phyloP scores from a whole-genome alignment of 2,888 invertebrate species.

The Drosophila borealis region DNA sequence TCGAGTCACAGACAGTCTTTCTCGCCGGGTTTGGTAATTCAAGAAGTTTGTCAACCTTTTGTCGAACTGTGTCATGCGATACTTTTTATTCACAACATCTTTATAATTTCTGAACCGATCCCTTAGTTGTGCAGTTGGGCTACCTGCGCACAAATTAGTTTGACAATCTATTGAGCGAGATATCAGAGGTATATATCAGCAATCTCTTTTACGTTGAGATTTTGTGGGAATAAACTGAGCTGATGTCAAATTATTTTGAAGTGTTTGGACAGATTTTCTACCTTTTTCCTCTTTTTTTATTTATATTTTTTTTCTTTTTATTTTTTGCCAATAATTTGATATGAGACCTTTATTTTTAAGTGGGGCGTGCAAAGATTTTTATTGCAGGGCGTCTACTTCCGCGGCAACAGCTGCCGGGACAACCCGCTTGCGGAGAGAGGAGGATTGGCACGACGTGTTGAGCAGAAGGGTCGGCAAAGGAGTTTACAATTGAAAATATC shows the following conservation, averaged over 20 bases:
- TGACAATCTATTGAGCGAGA: conserved; percentile 68
- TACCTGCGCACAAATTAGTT: conserved; percentile 76
- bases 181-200: conserved; percentile 31
- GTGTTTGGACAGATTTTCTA: conserved; percentile 83
- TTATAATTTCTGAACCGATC: conserved; percentile 52
- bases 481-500: not conserved
- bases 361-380: conserved; percentile 48
- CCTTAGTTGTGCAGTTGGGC: conserved; percentile 34
- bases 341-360: conserved; percentile 39
- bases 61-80: conserved; percentile 67
- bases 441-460: not conserved
- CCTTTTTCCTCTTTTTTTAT: conserved; percentile 11
- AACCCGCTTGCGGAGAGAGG: not conserved
- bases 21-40: conserved; percentile 50
- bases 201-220: conserved; percentile 46
- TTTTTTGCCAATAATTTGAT: conserved; percentile 72
- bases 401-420: conserved; percentile 66
- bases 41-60: conserved; percentile 78
- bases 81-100: conserved; percentile 71
- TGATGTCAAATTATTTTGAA: conserved; percentile 84
- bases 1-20: conserved; percentile 31
- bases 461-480: conserved; percentile 6
- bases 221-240: conserved; percentile 81
- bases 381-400: conserved; percentile 74
- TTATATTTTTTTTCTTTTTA: not conserved